phyloP scores from a whole-genome alignment of 2,888 invertebrate species.

The Tetragonula carbonaria region DNA sequence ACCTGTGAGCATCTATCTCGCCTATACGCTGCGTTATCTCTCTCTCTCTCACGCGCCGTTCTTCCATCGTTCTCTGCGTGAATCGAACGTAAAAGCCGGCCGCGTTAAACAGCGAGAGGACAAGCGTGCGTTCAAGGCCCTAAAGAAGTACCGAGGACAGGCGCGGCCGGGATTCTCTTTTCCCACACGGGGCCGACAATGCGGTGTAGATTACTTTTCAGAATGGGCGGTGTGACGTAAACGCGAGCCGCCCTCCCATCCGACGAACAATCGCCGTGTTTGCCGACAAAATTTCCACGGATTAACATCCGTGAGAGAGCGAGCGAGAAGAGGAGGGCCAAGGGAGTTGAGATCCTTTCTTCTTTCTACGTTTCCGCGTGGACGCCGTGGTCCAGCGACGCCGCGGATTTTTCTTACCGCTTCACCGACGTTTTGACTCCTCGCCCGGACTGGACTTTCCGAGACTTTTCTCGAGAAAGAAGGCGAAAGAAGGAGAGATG shows the following conservation, averaged over 20 bases:
- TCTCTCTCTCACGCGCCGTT: no score
- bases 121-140: constrained; percentile 23
- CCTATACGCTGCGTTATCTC: no score
- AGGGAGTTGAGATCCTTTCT: constrained; percentile 35
- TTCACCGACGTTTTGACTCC: not conserved
- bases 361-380: constrained; percentile 32
- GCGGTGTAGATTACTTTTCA: constrained; percentile 84
- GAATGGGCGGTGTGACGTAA: constrained; percentile 83
- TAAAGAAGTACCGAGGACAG: constrained; percentile 42
- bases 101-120: constrained; percentile 61
- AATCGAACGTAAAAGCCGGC: constrained; percentile 63
- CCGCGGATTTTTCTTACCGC: not conserved
- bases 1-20: no score
- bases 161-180: constrained; percentile 31
- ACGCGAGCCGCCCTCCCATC: constrained; percentile 74
- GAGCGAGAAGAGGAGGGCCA: constrained; percentile 8
- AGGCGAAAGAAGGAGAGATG: no score
- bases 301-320: constrained; percentile 67
- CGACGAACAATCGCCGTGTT: constrained; percentile 80
- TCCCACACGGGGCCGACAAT: constrained; percentile 64
- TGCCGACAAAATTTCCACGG: constrained; percentile 82
- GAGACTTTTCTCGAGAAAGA: not conserved
- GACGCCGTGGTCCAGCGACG: constrained; percentile 15
- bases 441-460: not conserved
- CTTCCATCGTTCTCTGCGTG: constrained; percentile 21